Evolutionary conservation across 2,888 invertebrate species (phyloP).

Genomic region (Pharmacophagus antenor): DNA sequence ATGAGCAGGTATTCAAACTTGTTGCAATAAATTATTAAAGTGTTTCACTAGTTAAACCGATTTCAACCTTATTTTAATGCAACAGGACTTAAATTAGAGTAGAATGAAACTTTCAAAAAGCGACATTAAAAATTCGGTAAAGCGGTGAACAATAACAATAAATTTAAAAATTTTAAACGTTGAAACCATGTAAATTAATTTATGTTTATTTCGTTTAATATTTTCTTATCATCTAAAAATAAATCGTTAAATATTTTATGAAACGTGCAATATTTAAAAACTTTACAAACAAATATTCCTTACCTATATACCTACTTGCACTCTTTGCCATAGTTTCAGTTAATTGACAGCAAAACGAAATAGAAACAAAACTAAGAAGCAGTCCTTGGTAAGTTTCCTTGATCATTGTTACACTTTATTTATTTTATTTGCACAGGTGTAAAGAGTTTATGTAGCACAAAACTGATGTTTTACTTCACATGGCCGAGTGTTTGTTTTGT

Average conservation of each 20-base stretch:
- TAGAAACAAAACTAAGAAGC: conserved; percentile 72
- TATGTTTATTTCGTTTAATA: not conserved
- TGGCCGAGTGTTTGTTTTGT: conserved; percentile 34
- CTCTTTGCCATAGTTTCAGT: conserved; percentile 75
- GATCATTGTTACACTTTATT: conserved; percentile 55
- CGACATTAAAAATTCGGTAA: conserved; percentile 23
- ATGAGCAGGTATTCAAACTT: conserved; percentile 29
- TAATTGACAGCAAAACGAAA: conserved; percentile 75
- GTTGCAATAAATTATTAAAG: conserved; percentile 32
- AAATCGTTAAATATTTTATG: not conserved
- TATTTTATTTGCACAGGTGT: conserved; percentile 8
- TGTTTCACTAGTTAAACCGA: conserved; percentile 6
- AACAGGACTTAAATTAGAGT: conserved; percentile 4
- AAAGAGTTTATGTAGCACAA: conserved; percentile 31
- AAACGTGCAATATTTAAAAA: not conserved
- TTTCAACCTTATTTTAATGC: conserved; percentile 17
- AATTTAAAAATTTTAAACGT: conserved; percentile 24
- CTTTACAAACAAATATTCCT: conserved; percentile 38
- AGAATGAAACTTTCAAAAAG: conserved; percentile 6
- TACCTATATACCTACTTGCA: conserved; percentile 73
- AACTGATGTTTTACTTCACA: conserved; percentile 31
- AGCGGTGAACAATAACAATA: conserved; percentile 17
- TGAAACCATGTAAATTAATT: not conserved
- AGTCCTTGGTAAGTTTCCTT: conserved; percentile 73
- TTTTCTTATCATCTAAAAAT: not conserved